Evolutionary conservation across 2,113 vertebrate species (phyloP), one percentile per base, ranked within the genome.

Genomic region (Columba livia): DNA sequence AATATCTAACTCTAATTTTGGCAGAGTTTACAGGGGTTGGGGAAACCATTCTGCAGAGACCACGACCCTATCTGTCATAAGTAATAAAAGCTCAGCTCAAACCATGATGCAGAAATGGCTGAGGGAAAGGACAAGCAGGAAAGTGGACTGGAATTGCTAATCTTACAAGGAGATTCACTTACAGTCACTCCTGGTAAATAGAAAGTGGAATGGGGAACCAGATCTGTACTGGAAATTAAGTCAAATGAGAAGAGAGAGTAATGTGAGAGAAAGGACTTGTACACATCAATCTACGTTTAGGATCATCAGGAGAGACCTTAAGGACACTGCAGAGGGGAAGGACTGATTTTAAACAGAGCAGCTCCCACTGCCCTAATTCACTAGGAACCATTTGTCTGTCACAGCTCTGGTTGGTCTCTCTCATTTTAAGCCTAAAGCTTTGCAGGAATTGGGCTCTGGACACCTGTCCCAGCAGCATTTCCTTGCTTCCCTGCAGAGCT

Each of bases 1-100:
- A 87, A 85, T 56, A 89, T n/a, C 57, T 90, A 88, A 40, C 82
- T 77, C 26, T 47, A 34, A 24, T 73, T 92, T 87, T 89, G 70
- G 70, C 84, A 95, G 78, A 75, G 38, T 36, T 91, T 77, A 82
- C 31, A 69, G 51, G 18, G 19, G 11, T 47, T 89, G 74, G 66
- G 57, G 89, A 94, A 95, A 66, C 78, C 78, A 69, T 85, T 89
- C 84, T 72, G 34, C 86, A 82, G 84, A 81, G 91, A 89, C 81
- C 81, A 82, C 66, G 81, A 20, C 61, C 69, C 57, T 72, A 69
- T 57, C 87, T 94, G 84, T 96, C 93, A 85, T 70, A 77, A 79
- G 38, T 48, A 92, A 89, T 91, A 89, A 94, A 85, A 94, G 19
- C n/a, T 94, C 53, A 54, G 54, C 80, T 89, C 44, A 73, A 79